Evolutionary conservation across 2,797 vertebrate genomes (phyloP), one percentile per base, ranked within the genome.

Genomic region (Otolemur crassicaudatus): DNA sequence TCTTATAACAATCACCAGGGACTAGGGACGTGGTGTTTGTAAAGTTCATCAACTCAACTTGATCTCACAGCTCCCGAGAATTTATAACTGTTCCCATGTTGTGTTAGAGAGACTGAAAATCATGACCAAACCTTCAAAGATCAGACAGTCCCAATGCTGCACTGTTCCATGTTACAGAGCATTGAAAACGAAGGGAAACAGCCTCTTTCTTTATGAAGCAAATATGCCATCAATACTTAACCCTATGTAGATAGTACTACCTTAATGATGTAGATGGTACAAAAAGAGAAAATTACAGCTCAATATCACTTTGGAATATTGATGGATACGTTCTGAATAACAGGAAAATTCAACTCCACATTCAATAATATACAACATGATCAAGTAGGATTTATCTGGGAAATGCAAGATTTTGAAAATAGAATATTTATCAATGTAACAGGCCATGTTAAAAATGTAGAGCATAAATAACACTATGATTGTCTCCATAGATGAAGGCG

Each of bases 351-450:
- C 29, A 79, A 84, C 5, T 67, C 4, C 8, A 60, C 19, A n/a
- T 87, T 92, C 29, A 20, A 92, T 81, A 82, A 69, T 61, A 56
- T 46, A 43, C 13, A 49, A 29, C 25, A 56, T 63, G 34, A 91
- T 25, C 12, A 60, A 93, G 20, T n/a, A 93, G 43, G 31, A 75
- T 31, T 97, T 94, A 87, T 69, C 4, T 75, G 7, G n/a, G 34
- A 37, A 88, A 53, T 79, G 34, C 46, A 79, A 80, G 25, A n/a
- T 90, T 94, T 91, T 16, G 79, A 80, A 92, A 94, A 8, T 49
- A 49, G 49, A 87, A 83, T 79, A 69, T 73, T 93, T 16, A 93
- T 67, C 90, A 61, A 22, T 65, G 7, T 91, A 91, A 65, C 61
- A 58, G 37, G 14, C 34, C 31, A 29, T 40, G 20, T 90, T 63